Evolutionary conservation across 2,113 vertebrate species (phyloP).

Genomic region (Prochilodus magdalenae): DNA sequence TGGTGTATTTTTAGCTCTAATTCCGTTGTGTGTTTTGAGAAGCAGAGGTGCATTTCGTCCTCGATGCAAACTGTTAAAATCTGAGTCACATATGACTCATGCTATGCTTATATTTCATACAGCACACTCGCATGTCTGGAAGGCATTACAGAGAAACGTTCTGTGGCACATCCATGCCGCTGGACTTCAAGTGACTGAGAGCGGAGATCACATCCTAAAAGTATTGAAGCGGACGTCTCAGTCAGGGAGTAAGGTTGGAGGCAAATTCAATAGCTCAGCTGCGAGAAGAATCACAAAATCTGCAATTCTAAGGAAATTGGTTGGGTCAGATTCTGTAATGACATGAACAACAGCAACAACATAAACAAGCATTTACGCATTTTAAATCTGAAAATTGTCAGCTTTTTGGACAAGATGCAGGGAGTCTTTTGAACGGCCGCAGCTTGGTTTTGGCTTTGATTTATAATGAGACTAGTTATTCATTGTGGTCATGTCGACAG

Average conservation of each 20-base stretch:
- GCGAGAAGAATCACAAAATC: background rate
- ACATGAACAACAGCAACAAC: constrained; percentile 23
- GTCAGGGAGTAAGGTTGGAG: constrained; percentile 7
- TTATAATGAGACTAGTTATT: background rate
- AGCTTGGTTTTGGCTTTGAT: constrained; percentile 18
- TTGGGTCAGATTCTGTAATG: constrained; percentile 17
- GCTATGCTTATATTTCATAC: background rate
- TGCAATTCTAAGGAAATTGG: constrained; percentile 18
- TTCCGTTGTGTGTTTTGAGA: constrained; percentile 24
- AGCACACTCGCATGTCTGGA: constrained; percentile 24
- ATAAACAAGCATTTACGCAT: constrained; percentile 29
- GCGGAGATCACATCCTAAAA: constrained; percentile 27
- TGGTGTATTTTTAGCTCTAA: constrained; percentile 27
- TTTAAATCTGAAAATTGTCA: background rate
- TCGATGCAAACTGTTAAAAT: constrained; percentile 20
- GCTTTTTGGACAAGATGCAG: background rate
- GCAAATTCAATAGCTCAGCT: background rate
- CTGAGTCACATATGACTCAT: constrained; percentile 41
- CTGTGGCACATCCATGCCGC: constrained; percentile 4
- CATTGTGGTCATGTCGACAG: constrained; percentile 8
- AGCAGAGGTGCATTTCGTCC: constrained; percentile 39
- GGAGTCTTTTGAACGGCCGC: background rate
- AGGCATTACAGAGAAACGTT: constrained; percentile 36
- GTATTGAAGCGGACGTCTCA: constrained; percentile 14
- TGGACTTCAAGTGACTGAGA: constrained; percentile 7